phyloP scores from a whole-genome alignment of 1,140 invertebrate species.

The Drosophila hydei region DNA sequence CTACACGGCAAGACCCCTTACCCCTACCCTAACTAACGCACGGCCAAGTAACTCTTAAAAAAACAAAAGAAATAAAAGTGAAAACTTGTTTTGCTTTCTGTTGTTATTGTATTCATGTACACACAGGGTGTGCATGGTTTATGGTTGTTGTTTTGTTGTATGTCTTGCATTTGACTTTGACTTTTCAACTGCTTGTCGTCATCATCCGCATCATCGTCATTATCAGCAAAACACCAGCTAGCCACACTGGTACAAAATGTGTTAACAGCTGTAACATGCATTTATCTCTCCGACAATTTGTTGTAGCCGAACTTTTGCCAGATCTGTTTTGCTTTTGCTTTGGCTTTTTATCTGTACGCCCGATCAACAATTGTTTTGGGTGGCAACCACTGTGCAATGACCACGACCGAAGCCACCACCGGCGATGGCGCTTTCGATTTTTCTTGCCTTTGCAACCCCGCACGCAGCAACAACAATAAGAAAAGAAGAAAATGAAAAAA shows the following conservation, averaged over 20 bases:
- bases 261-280: slow-evolving; percentile 13
- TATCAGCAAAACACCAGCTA: slow-evolving; percentile 3
- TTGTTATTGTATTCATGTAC: slow-evolving; percentile 43
- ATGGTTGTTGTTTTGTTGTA: slow-evolving; percentile 40
- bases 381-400: slow-evolving; percentile 47
- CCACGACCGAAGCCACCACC: slow-evolving; percentile 39
- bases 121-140: slow-evolving; percentile 35
- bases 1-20: slow-evolving; percentile 19
- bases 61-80: slow-evolving; percentile 63
- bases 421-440: slow-evolving; percentile 59
- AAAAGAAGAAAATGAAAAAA: slow-evolving; percentile 12
- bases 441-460: slow-evolving; percentile 65
- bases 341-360: slow-evolving; percentile 28
- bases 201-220: slow-evolving; percentile 28
- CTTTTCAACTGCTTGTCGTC: slow-evolving; percentile 74
- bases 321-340: slow-evolving; percentile 4
- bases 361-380: slow-evolving; percentile 24
- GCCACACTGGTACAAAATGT: slow-evolving; percentile 24
- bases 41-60: slow-evolving; percentile 50
- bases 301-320: slow-evolving; percentile 14
- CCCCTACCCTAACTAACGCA: slow-evolving; percentile 14
- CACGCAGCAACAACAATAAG: slow-evolving; percentile 46
- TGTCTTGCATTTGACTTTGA: slow-evolving; percentile 79
- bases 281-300: slow-evolving; percentile 22
- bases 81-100: slow-evolving; percentile 77